These are phyloP conservation scores for Staurois parvus DNA, from an alignment of 2,797 vertebrate species.

Conservation along the genomic window DNA sequence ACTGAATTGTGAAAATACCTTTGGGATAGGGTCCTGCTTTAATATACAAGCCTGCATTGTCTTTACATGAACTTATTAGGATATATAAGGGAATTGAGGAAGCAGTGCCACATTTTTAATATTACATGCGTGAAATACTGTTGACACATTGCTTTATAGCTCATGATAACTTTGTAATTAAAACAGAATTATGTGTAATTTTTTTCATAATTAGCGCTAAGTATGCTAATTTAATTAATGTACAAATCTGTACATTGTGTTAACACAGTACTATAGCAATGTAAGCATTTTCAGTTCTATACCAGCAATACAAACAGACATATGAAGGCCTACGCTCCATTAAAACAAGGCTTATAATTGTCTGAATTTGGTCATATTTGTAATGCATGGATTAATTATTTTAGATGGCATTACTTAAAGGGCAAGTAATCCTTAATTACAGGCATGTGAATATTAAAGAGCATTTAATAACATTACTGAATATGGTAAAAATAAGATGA, in stretches of 20 bases:
- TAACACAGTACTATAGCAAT: constrained; percentile 3
- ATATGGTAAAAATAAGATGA: neutral
- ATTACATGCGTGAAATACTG: constrained; percentile 2
- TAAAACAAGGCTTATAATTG: neutral
- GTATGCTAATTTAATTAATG: constrained; percentile 24
- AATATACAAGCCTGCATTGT: neutral
- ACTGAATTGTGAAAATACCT: no score
- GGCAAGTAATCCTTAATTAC: neutral
- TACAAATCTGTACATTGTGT: constrained; percentile 21
- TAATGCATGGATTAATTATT: constrained; percentile 10
- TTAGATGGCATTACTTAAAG: constrained; percentile 6
- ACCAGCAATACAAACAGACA: constrained; percentile 29
- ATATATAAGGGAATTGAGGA: neutral
- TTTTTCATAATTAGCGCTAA: constrained; percentile 28
- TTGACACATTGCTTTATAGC: constrained; percentile 14
- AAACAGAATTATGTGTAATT: constrained; percentile 28
- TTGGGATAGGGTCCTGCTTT: no score
- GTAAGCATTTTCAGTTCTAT: constrained; percentile 3
- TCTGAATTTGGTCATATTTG: constrained; percentile 20
- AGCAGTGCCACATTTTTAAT: neutral
- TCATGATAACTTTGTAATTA: constrained; percentile 22
- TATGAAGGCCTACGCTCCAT: constrained; percentile 13
- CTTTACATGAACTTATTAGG: neutral
- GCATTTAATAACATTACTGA: neutral
- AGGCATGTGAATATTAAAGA: neutral